These are phyloP conservation scores for Antennarius striatus DNA, from an alignment of 2,113 vertebrate genomes.

Conservation along the genomic window DNA sequence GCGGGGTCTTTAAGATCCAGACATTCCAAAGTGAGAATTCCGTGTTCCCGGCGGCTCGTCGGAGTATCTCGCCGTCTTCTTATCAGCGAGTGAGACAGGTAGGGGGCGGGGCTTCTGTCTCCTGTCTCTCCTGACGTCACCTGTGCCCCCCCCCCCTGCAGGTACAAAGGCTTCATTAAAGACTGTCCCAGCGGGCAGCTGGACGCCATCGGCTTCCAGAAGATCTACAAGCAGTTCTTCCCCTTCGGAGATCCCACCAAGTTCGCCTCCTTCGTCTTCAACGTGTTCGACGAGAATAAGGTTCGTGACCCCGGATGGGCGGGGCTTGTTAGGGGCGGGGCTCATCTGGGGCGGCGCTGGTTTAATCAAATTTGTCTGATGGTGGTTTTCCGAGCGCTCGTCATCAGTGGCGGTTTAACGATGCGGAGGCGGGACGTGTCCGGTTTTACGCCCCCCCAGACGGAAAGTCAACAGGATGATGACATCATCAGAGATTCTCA, in stretches of 20 bases:
- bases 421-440: too few relatives aligned
- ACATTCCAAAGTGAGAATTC: too few relatives aligned
- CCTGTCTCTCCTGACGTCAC: neutral
- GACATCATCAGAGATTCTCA: constrained; percentile 15
- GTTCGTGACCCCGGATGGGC: constrained; percentile 62
- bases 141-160: constrained; percentile 45
- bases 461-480: neutral
- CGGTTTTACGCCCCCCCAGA: too few relatives aligned
- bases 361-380: too few relatives aligned
- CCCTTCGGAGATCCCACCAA: constrained; percentile 95
- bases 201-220: constrained; percentile 93
- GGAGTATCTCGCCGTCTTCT: too few relatives aligned
- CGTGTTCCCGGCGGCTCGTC: too few relatives aligned
- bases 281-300: constrained; percentile 97
- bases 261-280: constrained; percentile 96
- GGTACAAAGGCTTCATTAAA: constrained; percentile 98
- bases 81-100: too few relatives aligned
- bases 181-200: constrained; percentile 96
- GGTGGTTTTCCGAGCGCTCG: too few relatives aligned
- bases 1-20: too few relatives aligned
- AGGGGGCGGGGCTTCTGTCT: constrained; percentile 2
- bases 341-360: too few relatives aligned
- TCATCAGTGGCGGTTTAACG: too few relatives aligned
- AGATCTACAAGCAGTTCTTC: constrained; percentile 98
- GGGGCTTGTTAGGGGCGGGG: too few relatives aligned